A percentile compares a stretch with the other conserved stretches of the same genome.
These are phyloP conservation scores for Notolepis coatsorum DNA, from an alignment of 2,797 vertebrate species.

Conservation along the genomic window DNA sequence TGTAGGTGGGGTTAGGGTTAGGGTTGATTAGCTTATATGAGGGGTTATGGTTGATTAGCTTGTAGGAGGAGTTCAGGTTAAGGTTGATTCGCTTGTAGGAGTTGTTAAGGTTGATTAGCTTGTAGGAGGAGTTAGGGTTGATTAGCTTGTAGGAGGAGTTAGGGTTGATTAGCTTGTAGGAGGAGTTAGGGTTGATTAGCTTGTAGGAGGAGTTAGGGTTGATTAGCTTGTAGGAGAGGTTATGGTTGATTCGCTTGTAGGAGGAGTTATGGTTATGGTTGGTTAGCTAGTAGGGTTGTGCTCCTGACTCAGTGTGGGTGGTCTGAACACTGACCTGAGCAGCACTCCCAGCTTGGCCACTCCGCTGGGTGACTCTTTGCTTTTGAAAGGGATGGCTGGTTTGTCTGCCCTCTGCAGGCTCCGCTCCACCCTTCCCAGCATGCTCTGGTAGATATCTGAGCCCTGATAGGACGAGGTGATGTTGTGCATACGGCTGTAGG, in stretches of 20 bases:
- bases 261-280: not conserved
- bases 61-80: too few relatives aligned
- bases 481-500: constrained; percentile 88
- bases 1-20: too few relatives aligned
- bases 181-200: not conserved
- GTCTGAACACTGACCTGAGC: constrained; percentile 82
- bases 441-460: constrained; percentile 83
- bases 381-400: constrained; percentile 89
- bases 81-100: too few relatives aligned
- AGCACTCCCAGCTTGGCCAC: constrained; percentile 87
- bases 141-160: not conserved
- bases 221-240: too few relatives aligned
- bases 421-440: constrained; percentile 80
- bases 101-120: too few relatives aligned
- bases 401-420: constrained; percentile 76
- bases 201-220: not conserved
- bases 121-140: too few relatives aligned
- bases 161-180: too few relatives aligned
- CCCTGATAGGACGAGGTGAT: constrained; percentile 86
- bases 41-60: too few relatives aligned
- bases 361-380: constrained; percentile 86
- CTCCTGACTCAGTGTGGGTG: not conserved
- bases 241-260: not conserved
- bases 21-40: too few relatives aligned
- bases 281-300: not conserved